Evolutionary conservation across 2,888 invertebrate genomes (phyloP), one percentile per base, ranked within the genome.

Genomic region (Agelastica alni): DNA sequence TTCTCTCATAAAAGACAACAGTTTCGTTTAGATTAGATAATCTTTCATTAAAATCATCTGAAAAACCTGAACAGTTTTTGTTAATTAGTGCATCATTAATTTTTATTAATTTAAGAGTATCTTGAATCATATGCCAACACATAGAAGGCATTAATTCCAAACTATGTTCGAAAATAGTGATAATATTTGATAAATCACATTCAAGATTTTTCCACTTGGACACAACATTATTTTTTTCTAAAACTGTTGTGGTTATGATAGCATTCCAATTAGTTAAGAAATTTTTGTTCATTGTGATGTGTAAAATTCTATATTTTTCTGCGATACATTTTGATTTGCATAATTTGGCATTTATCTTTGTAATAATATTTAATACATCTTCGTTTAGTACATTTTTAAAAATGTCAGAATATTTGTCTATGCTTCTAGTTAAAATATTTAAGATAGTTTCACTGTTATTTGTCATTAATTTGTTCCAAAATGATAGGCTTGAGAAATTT

Each of bases 281-380:
- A 7, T 7, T 5, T 7, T 44, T 16, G 17, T 31, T 3, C 3
- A 44, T 12, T 18, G 44, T 44, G n/a, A 31, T 16, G n/a, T 44
- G 30, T 9, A 44, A 12, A 17, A 44, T 44, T 44, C 31, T 31
- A 18, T 18, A 44, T 44, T 32, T 44, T 13, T 44, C 18, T 3
- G 31, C 44, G 1, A 32, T 31, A 28, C 6, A 32, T 4, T 30
- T 17, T 7, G 44, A 44, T 31, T 18, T 9, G 31, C 44, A 44
- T 32, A 44, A 14, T 28, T 44, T 44, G 3, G 30, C 44, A 17
- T 16, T 44, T 18, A 44, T 13, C 31, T 31, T 20, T 4, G 31
- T 31, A 18, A 44, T 32, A 0, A 26, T 18, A 6, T 1, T 16
- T 5, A 44, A 31, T n/a, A 17, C 18, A 2, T 16, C 12, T n/a